Base-by-base conservation (phyloP, 2,797 vertebrate species). In the Xenopus petersii region DNA sequence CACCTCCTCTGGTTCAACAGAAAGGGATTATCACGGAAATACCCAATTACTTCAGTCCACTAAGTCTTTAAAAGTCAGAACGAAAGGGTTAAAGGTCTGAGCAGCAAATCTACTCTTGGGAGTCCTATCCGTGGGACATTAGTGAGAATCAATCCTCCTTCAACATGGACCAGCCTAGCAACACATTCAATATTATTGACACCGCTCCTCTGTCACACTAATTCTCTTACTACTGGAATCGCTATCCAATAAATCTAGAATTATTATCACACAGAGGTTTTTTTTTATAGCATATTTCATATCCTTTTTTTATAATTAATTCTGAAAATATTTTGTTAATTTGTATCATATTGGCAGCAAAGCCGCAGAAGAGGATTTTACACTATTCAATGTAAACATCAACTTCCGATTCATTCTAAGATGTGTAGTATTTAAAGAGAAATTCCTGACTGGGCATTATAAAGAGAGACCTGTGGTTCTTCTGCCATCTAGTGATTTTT, bases 51-150 rank as follows among this genome's bases (percentile, higher is more conserved):
- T 72, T 36, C 59, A 68, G 71, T 63, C 30, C 62, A 42, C 64
- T 46, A 48, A 73, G 58, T 70, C 58, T 77, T 77, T 77, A 73
- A 72, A 77, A 72, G 59, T 77, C 70, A 73, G 30, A 17, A 15
- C 68, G 75, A 11, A 77, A 73, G 70, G 75, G 70, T 77, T 77
- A 72, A 77, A 77, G 75, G 70, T 77, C 58, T 68, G 70, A 72
- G 59, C 70, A 56, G 70, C 48, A 77, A 77, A 77, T 73, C 75
- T 72, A 77, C 70, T 73, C 70, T 63, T 77, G 75, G 69, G 64
- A 77, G 64, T 68, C 49, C 58, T 72, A 69, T 64, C 75, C 72
- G 58, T 77, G 69, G 75, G 75, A 77, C 70, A 77, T 77, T 77
- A 73, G 73, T 64, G 59, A 65, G 68, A 77, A 77, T 77, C 75